Conservation (phyloP, 2,113 vertebrate species). For the Grantiella picta region DNA sequence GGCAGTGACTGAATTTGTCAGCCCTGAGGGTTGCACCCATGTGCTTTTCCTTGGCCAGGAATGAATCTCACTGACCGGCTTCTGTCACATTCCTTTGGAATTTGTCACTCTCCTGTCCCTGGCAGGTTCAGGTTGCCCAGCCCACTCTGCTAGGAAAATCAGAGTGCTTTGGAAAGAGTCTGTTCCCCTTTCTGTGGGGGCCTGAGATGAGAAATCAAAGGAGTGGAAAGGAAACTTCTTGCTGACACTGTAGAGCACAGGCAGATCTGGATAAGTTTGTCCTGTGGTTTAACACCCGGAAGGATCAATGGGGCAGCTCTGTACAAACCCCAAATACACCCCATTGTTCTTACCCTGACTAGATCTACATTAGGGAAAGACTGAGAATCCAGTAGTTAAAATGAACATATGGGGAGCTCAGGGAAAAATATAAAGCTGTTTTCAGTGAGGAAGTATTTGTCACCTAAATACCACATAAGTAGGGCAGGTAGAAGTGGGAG, state of each 20-base stretch:
- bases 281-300: neutral
- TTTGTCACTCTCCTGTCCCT: neutral
- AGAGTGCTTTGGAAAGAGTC: neutral
- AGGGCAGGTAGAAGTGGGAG: neutral
- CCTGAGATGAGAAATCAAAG: neutral
- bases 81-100: neutral
- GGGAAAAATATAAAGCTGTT: neutral
- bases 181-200: neutral
- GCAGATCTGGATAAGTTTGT: neutral
- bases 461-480: neutral
- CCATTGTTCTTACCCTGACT: neutral
- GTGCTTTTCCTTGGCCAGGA: neutral
- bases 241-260: neutral
- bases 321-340: neutral
- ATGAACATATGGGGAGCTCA: neutral
- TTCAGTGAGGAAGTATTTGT: neutral
- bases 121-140: neutral
- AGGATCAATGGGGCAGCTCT: neutral
- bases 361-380: neutral
- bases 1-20: neutral
- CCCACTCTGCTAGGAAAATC: neutral
- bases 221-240: neutral
- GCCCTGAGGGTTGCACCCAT: neutral
- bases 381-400: neutral
- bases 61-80: neutral